Evolutionary conservation across 2,888 invertebrate genomes (phyloP), one percentile per base, ranked within the genome.

Genomic region (Allophyes oxyacanthae): DNA sequence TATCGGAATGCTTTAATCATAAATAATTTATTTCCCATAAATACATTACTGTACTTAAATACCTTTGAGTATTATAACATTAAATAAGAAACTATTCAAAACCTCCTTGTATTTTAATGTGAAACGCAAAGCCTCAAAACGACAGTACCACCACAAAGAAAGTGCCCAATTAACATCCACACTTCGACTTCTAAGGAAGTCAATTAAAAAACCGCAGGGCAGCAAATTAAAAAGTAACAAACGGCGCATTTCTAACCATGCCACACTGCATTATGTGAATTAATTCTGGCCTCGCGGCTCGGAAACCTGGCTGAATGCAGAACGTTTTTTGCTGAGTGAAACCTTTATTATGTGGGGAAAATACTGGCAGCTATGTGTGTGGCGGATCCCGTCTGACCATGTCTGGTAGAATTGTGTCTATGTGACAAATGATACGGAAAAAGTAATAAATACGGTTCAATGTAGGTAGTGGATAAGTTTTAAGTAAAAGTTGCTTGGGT

Each of bases 311-410:
- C 60, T 72, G 74, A 78, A 78, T 77, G 65, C 49, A 73, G 62
- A 65, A 69, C 51, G 70, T 72, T 83, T 85, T 84, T 83, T 86
- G 77, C 77, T 37, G 64, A 76, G 83, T 74, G 85, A 83, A 82
- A 83, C 73, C 74, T 76, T 67, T 78, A 81, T 84, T 84, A 83
- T 82, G 77, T 48, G 66, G 78, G 62, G 77, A 77, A 82, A 86
- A 84, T 84, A 78, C 80, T 78, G 69, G 79, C 80, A 71, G 38
- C 51, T 55, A 77, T 61, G 61, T 74, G 67, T 63, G 77, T 70
- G 77, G 62, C 46, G 30, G 15, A 62, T 58, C 75, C 49, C 11
- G 79, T 76, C 64, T 77, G 51, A 45, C 77, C 77, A 67, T 64
- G 54, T 71, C 58, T 55, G 63, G 72, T 55, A 59, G 51, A 77